A percentile compares a stretch with the other conserved stretches of the same genome.
Evolutionary conservation across 2,888 invertebrate species (phyloP).

Genomic region (Scrobipalpa costella): DNA sequence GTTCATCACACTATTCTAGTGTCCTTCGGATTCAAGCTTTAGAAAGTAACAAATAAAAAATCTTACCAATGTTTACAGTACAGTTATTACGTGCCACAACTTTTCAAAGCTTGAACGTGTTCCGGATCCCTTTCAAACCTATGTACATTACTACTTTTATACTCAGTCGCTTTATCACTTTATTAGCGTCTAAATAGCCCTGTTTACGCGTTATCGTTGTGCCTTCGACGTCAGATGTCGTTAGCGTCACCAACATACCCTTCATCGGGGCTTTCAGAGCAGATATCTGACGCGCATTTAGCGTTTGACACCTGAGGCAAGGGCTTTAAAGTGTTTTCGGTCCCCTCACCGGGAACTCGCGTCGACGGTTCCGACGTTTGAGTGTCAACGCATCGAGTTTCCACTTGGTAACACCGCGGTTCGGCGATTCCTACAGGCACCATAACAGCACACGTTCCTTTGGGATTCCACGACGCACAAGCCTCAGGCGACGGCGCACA

Average conservation of each 20-base stretch:
- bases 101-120: constrained; percentile 22
- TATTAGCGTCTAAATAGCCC: constrained; percentile 70
- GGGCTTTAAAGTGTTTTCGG: constrained; percentile 67
- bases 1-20: not conserved
- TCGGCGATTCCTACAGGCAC: constrained; percentile 71
- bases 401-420: constrained; percentile 76
- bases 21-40: constrained; percentile 4
- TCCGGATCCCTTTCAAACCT: constrained; percentile 37
- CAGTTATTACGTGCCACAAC: constrained; percentile 2
- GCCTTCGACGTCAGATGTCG: constrained; percentile 85
- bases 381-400: constrained; percentile 82
- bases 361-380: constrained; percentile 78
- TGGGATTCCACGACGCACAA: constrained; percentile 75
- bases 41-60: not conserved
- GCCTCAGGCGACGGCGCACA: constrained; percentile 63
- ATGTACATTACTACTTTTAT: constrained; percentile 64
- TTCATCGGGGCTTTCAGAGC: constrained; percentile 92
- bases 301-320: constrained; percentile 72
- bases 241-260: constrained; percentile 92
- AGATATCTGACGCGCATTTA: constrained; percentile 77
- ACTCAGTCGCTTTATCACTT: constrained; percentile 80
- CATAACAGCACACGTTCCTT: constrained; percentile 78
- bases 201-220: constrained; percentile 68
- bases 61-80: not conserved
- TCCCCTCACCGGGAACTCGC: constrained; percentile 65